These are phyloP conservation scores for Rhinoraja longicauda DNA, from an alignment of 2,797 vertebrate species.

Conservation along the genomic window DNA sequence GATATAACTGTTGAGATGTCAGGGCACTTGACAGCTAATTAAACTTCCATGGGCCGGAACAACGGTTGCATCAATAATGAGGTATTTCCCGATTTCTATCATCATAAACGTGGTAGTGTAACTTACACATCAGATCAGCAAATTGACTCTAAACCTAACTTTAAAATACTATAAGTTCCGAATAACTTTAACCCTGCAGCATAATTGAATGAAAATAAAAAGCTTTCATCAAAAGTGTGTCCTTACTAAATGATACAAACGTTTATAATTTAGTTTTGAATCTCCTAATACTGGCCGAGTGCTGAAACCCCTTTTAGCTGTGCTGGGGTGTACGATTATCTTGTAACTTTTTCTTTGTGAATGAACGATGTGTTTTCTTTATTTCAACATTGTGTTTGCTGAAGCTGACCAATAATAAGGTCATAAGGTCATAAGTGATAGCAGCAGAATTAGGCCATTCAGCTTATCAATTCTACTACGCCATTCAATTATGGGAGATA, in stretches of 20 bases:
- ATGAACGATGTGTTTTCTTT: not conserved
- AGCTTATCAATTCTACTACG: too few species aligned
- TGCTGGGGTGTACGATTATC: not conserved
- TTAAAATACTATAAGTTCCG: not conserved
- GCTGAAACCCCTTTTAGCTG: too few species aligned
- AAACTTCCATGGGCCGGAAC: not conserved
- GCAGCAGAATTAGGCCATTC: too few species aligned
- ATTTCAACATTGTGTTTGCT: not conserved
- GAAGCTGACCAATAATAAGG: not conserved
- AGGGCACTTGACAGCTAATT: not conserved
- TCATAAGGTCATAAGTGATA: too few species aligned
- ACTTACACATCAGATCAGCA: not conserved
- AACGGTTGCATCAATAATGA: not conserved
- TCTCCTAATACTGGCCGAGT: not conserved
- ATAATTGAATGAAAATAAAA: not conserved
- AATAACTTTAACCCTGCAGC: not conserved
- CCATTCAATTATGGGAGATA: too few species aligned
- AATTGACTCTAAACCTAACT: conserved; percentile 2
- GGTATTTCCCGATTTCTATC: not conserved
- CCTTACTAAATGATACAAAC: not conserved
- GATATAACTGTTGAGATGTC: not conserved
- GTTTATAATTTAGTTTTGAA: not conserved
- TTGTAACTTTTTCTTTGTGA: not conserved
- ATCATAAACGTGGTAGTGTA: not conserved
- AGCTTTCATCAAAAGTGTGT: not conserved